A percentile compares a stretch with the other conserved stretches of the same genome.
Conservation (phyloP, 2,113 vertebrate species). For the Struthidea cinerea region DNA sequence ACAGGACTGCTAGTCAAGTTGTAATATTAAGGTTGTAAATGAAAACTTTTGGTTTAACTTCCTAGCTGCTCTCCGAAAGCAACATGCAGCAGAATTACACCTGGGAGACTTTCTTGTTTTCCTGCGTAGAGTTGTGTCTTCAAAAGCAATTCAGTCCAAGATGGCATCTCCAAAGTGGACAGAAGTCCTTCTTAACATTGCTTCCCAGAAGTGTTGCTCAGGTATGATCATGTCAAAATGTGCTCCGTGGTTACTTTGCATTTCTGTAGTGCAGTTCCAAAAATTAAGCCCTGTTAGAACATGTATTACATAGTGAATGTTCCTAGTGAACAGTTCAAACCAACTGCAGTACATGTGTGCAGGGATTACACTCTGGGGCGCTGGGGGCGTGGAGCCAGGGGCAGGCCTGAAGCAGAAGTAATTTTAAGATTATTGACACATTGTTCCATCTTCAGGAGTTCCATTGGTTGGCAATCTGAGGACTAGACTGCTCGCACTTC, state of each 20-base stretch:
- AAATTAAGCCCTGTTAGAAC: neutral
- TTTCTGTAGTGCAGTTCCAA: neutral
- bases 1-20: neutral
- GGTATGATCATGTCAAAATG: conserved; percentile 66
- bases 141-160: conserved; percentile 97
- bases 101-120: conserved; percentile 97
- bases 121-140: conserved; percentile 92
- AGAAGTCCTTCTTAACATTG: conserved; percentile 95
- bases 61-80: conserved; percentile 82
- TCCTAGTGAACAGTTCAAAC: neutral
- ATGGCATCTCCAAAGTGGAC: conserved; percentile 99
- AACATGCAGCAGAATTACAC: conserved; percentile 90
- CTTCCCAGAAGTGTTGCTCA: conserved; percentile 94
- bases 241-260: neutral
- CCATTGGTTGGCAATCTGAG: conserved; percentile 94
- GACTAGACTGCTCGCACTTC: conserved; percentile 91
- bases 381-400: neutral
- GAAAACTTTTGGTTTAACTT: neutral
- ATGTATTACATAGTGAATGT: fast-evolving
- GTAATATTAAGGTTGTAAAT: neutral
- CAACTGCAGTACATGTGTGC: neutral
- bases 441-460: conserved; percentile 75
- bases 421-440: neutral
- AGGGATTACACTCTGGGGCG: neutral
- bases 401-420: neutral